phyloP scores from a whole-genome alignment of 2,888 invertebrate species.

The Autographa gamma region DNA sequence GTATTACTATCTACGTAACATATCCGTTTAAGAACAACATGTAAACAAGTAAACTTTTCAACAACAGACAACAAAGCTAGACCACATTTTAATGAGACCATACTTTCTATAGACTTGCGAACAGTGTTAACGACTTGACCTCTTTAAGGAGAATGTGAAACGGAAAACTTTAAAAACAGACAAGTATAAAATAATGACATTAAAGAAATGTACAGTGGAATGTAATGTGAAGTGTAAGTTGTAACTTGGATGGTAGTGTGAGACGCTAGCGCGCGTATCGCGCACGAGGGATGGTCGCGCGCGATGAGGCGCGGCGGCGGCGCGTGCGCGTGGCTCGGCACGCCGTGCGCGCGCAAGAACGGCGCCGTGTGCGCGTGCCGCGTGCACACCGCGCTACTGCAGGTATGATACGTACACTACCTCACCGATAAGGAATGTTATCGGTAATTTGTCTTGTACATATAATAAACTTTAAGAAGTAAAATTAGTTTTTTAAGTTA shows the following conservation, averaged over 20 bases:
- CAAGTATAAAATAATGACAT: constrained; percentile 6
- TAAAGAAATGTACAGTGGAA: background rate
- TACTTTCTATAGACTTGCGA: background rate
- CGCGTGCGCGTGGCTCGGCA: constrained; percentile 86
- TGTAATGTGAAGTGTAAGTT: constrained; percentile 16
- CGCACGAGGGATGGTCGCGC: constrained; percentile 77
- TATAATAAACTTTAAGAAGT: too few relatives aligned
- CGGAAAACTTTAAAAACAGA: background rate
- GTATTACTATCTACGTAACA: background rate
- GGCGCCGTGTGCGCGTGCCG: constrained; percentile 84
- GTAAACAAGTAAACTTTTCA: background rate
- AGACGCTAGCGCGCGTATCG: constrained; percentile 46
- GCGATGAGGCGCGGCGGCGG: constrained; percentile 82
- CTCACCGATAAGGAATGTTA: too few relatives aligned
- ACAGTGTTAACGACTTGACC: background rate
- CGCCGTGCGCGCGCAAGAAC: constrained; percentile 86
- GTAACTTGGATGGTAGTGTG: constrained; percentile 31
- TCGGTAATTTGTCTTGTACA: too few relatives aligned
- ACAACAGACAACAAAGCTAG: background rate
- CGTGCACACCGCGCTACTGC: constrained; percentile 82
- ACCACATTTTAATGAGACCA: background rate
- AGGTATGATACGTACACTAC: constrained; percentile 65
- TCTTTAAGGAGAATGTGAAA: background rate
- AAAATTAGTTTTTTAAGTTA: too few relatives aligned
- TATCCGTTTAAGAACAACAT: background rate